A percentile compares a stretch with the other conserved stretches of the same genome.
These are phyloP conservation scores for Lepus timidus DNA, from an alignment of 2,113 vertebrate genomes.

Conservation along the genomic window DNA sequence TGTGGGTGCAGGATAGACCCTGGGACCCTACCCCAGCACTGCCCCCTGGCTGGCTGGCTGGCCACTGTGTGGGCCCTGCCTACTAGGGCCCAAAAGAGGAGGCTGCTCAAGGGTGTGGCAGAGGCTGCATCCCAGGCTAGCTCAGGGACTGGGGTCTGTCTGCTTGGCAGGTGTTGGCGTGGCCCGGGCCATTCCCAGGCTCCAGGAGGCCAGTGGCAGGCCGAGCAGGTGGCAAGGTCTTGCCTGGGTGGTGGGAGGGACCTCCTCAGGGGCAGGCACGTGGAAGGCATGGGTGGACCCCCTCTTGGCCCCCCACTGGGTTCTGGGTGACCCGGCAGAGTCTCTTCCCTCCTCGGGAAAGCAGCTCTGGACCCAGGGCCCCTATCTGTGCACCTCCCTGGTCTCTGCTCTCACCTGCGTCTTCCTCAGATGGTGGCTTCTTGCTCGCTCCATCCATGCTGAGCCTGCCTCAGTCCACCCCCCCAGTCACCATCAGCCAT, in stretches of 20 bases:
- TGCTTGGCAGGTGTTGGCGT: not conserved
- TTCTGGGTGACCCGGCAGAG: not conserved
- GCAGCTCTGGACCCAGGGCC: not conserved
- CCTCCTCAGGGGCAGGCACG: not conserved
- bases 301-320: not conserved
- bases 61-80: fast-evolving
- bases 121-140: not conserved
- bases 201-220: not conserved
- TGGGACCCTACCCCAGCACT: too few relatives aligned
- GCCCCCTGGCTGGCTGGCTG: not conserved
- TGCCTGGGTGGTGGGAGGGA: not conserved
- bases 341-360: not conserved
- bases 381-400: too few relatives aligned
- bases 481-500: too few relatives aligned
- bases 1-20: too few relatives aligned
- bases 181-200: not conserved
- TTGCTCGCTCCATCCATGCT: too few relatives aligned
- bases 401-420: fast-evolving
- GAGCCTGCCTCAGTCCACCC: too few relatives aligned
- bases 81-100: not conserved
- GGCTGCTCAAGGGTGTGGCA: fast-evolving
- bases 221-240: not conserved
- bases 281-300: not conserved
- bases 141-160: not conserved
- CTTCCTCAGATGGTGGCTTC: not conserved